A percentile compares a stretch with the other conserved stretches of the same genome.
Evolutionary conservation across 2,113 vertebrate species (phyloP).

Genomic region (Hemiprocne comata): DNA sequence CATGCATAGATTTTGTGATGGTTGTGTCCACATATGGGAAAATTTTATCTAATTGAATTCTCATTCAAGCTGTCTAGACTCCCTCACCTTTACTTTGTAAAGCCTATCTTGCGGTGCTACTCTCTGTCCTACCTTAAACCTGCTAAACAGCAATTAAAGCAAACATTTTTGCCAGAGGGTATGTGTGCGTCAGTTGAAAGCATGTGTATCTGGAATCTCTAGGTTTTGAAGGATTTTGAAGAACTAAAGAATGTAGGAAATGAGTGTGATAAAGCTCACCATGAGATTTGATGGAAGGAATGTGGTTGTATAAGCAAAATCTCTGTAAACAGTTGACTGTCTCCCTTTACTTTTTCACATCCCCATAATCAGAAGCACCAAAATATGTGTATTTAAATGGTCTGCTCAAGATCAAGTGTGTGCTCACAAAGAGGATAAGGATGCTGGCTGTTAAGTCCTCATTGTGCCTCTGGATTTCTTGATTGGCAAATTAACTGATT

Average conservation of each 20-base stretch:
- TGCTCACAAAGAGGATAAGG: background rate
- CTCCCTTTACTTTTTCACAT: background rate
- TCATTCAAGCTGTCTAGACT: background rate
- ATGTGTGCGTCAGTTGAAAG: background rate
- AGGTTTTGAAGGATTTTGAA: background rate
- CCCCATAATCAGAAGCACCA: background rate
- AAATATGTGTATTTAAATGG: background rate
- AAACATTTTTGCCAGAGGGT: background rate
- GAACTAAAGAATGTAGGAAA: background rate
- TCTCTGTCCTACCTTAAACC: background rate
- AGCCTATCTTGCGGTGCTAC: background rate
- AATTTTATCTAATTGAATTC: background rate
- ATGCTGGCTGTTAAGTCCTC: background rate
- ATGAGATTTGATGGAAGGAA: background rate
- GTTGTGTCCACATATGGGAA: background rate
- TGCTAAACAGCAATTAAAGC: background rate
- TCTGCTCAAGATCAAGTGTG: background rate
- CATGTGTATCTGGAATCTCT: background rate
- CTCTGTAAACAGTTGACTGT: background rate
- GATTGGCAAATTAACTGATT: background rate
- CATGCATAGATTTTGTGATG: background rate
- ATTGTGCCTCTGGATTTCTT: background rate
- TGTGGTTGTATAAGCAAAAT: background rate
- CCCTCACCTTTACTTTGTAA: background rate
- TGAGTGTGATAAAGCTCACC: background rate